phyloP scores from a whole-genome alignment of 2,888 invertebrate species.

The Scelioninae gen. 2 region DNA sequence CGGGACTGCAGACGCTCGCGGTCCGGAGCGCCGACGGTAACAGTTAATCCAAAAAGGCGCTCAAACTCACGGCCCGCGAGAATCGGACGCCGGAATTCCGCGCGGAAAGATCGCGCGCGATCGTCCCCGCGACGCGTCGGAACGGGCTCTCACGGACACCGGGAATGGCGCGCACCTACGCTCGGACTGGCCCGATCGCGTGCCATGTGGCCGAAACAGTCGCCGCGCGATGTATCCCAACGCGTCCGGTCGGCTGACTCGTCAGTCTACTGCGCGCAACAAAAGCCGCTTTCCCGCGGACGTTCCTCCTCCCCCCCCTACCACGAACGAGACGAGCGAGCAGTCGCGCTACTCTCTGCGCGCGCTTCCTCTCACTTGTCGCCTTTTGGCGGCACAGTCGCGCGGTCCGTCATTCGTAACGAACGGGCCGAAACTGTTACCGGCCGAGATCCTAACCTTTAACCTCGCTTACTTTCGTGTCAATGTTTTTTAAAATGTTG shows the following conservation, averaged over 20 bases:
- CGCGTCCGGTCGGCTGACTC: slow-evolving; percentile 16
- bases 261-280: slow-evolving; percentile 36
- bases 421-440: too few relatives aligned
- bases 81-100: slow-evolving; percentile 8
- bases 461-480: too few relatives aligned
- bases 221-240: slow-evolving; percentile 30
- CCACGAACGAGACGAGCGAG: too few relatives aligned
- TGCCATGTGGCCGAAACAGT: slow-evolving; percentile 46
- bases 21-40: too few relatives aligned
- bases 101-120: not conserved
- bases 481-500: too few relatives aligned
- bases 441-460: too few relatives aligned
- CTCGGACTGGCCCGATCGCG: slow-evolving; percentile 25
- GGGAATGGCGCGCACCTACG: slow-evolving; percentile 29
- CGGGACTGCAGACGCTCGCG: too few relatives aligned
- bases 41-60: slow-evolving; percentile 33
- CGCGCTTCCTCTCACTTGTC: too few relatives aligned
- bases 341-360: too few relatives aligned
- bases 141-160: slow-evolving; percentile 1
- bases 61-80: not conserved
- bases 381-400: too few relatives aligned
- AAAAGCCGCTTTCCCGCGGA: slow-evolving; percentile 49
- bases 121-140: not conserved
- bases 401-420: too few relatives aligned
- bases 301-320: slow-evolving; percentile 44